Conservation (phyloP, 2,888 invertebrate species). For the Ichneumoninae sp. region DNA sequence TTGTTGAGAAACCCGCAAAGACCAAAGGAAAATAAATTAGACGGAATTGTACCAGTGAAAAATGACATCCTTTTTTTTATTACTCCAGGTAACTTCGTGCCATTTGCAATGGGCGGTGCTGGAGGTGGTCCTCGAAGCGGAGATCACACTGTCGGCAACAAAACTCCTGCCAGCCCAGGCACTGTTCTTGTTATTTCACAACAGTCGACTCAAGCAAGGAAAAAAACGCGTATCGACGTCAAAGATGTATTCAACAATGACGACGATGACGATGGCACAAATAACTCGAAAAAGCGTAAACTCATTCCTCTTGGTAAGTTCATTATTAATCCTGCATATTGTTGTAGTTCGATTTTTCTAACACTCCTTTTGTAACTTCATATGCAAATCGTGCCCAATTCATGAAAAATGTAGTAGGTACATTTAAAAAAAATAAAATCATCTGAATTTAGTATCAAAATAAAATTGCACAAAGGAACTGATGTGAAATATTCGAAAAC, state of each 20-base stretch:
- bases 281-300: slow-evolving; percentile 89
- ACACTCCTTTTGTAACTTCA: too few relatives aligned
- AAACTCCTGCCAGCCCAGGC: slow-evolving; percentile 82
- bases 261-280: slow-evolving; percentile 88
- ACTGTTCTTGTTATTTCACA: slow-evolving; percentile 73
- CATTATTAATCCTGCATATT: slow-evolving; percentile 14
- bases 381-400: too few relatives aligned
- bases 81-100: slow-evolving; percentile 81
- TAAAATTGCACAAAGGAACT: too few relatives aligned
- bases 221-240: slow-evolving; percentile 89
- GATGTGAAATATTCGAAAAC: too few relatives aligned
- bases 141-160: slow-evolving; percentile 81
- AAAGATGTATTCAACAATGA: slow-evolving; percentile 95
- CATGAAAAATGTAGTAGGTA: too few relatives aligned
- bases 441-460: too few relatives aligned
- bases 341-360: neutral
- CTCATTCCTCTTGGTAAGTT: slow-evolving; percentile 90
- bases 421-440: too few relatives aligned
- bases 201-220: slow-evolving; percentile 85
- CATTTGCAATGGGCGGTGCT: slow-evolving; percentile 82
- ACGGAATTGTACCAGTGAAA: neutral
- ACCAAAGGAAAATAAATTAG: neutral
- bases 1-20: neutral
- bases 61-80: neutral
- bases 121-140: slow-evolving; percentile 76